phyloP scores from a whole-genome alignment of 1,140 invertebrate species.

The Drosophila nigromelanica region DNA sequence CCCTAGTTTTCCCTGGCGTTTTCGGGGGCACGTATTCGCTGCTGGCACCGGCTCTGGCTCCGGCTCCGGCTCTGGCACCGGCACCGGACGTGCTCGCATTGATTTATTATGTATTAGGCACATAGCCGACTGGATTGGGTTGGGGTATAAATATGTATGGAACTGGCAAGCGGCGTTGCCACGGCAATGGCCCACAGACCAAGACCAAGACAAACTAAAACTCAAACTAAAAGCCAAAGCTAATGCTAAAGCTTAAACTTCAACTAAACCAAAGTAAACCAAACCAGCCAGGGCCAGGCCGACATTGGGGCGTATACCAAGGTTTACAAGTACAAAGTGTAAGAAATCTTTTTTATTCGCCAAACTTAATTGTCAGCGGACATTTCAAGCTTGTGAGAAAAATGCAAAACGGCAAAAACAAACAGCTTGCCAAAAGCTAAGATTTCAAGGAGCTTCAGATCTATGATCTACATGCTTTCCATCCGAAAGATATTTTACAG shows the following conservation, averaged over 20 bases:
- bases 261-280: constrained; percentile 23
- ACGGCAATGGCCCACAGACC: constrained; percentile 73
- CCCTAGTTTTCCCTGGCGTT: constrained; percentile 1
- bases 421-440: neutral
- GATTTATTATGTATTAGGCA: constrained; percentile 71
- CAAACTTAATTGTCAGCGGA: constrained; percentile 16
- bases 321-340: constrained; percentile 71
- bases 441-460: neutral
- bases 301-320: constrained; percentile 66
- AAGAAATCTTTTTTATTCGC: constrained; percentile 65
- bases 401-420: constrained; percentile 3
- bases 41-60: neutral
- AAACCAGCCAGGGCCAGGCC: constrained; percentile 48
- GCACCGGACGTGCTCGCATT: constrained; percentile 62
- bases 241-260: constrained; percentile 19
- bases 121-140: constrained; percentile 28
- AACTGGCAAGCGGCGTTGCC: constrained; percentile 50
- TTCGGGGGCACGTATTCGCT: constrained; percentile 29
- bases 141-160: constrained; percentile 52
- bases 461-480: neutral
- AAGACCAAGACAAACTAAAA: constrained; percentile 41
- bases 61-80: neutral
- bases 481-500: neutral
- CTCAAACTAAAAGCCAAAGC: constrained; percentile 17
- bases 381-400: constrained; percentile 4